Evolutionary conservation across 2,113 vertebrate species (phyloP).

Genomic region (Todiramphus chloris): DNA sequence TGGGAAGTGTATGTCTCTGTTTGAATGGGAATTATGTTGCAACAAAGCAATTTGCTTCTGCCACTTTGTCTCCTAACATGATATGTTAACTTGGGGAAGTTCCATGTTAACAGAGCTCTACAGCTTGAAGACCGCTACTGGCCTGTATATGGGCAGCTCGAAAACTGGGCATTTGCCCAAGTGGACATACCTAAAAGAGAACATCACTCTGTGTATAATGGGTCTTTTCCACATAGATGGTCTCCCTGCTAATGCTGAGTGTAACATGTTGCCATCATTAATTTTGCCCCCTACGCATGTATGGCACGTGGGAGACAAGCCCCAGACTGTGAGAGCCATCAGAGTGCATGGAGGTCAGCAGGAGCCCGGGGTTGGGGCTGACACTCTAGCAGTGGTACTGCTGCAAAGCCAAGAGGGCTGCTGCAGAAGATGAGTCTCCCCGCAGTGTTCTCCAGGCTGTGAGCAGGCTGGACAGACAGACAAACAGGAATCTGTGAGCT

Average conservation of each 20-base stretch:
- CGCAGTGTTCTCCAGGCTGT: neutral
- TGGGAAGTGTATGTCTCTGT: neutral
- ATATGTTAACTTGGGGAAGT: neutral
- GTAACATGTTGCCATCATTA: neutral
- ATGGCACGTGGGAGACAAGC: fast-evolving
- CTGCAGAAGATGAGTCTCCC: neutral
- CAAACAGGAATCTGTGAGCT: neutral
- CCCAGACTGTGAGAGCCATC: fast-evolving
- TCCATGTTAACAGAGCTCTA: neutral
- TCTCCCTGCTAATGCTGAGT: neutral
- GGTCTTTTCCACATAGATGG: neutral
- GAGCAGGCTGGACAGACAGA: neutral
- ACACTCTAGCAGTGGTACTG: neutral
- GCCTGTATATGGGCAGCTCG: neutral
- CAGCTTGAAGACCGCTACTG: neutral
- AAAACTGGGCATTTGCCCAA: neutral
- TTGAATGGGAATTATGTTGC: neutral
- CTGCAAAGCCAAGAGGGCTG: neutral
- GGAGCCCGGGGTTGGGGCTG: neutral
- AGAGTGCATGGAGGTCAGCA: too few species aligned
- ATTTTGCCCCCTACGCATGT: fast-evolving
- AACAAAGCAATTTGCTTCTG: neutral
- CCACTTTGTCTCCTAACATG: neutral
- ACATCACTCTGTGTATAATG: too few species aligned
- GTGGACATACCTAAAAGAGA: neutral